These are phyloP conservation scores for Ambastaia sidthimunki DNA, from an alignment of 2,797 vertebrate genomes.

Conservation along the genomic window DNA sequence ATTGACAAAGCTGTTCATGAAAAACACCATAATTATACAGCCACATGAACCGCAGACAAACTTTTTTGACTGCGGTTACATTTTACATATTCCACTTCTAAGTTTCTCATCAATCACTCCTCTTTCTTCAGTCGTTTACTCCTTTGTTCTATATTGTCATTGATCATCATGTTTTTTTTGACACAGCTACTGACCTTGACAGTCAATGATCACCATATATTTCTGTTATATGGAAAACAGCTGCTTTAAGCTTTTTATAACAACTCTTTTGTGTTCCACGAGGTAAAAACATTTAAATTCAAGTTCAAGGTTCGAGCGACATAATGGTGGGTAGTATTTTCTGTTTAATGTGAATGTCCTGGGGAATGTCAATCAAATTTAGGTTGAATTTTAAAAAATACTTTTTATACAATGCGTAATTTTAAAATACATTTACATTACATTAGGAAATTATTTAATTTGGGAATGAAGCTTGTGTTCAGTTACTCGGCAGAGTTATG, in stretches of 20 bases:
- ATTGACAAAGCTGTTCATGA: background rate
- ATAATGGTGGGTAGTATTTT: background rate
- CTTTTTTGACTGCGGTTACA: background rate
- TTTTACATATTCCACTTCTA: background rate
- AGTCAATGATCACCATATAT: background rate
- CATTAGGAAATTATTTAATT: background rate
- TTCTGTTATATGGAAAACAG: background rate
- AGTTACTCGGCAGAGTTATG: background rate
- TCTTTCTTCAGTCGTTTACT: background rate
- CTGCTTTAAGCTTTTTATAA: background rate
- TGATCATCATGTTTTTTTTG: background rate
- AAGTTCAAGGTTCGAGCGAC: background rate
- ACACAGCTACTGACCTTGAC: background rate
- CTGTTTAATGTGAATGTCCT: no score
- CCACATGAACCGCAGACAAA: background rate
- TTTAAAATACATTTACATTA: background rate
- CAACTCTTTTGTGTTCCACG: background rate
- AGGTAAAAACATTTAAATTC: background rate
- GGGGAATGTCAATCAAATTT: no score
- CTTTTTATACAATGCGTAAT: background rate
- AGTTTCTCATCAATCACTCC: background rate
- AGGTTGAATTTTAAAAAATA: no score
- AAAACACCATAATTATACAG: constrained; percentile 4
- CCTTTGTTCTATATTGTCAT: background rate
- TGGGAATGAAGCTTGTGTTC: background rate